Evolutionary conservation across 2,113 vertebrate genomes (phyloP).

Genomic region (Calypte anna): DNA sequence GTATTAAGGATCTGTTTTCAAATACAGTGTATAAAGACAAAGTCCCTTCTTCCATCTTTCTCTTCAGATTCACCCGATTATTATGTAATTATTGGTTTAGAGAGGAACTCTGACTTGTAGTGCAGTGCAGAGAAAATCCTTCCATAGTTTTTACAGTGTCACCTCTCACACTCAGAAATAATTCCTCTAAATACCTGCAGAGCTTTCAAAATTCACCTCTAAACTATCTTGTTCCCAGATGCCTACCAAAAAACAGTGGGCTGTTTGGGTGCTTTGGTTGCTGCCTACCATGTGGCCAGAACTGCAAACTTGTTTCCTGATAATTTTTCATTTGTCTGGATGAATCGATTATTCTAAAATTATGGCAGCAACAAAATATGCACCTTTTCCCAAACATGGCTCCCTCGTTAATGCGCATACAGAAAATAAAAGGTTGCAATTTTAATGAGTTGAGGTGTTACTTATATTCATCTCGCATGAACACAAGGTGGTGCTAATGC

Average conservation of each 20-base stretch:
- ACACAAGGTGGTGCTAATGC: constrained; percentile 71
- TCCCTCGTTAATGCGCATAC: not conserved
- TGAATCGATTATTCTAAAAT: not conserved
- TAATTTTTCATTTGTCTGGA: not conserved
- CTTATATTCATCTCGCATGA: not conserved
- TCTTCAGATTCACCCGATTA: not conserved
- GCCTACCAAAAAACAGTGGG: not conserved
- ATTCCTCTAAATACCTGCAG: not conserved
- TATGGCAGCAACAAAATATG: fast-evolving
- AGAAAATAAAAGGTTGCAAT: not conserved
- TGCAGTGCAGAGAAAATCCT: not conserved
- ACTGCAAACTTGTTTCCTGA: not conserved
- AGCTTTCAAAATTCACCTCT: not conserved
- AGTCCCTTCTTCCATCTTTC: not conserved
- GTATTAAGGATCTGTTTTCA: not conserved
- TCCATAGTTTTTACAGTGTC: not conserved
- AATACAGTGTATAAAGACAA: not conserved
- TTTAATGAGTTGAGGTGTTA: not conserved
- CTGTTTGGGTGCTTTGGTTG: fast-evolving
- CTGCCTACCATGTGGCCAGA: not conserved
- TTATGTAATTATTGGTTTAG: not conserved
- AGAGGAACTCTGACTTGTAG: not conserved
- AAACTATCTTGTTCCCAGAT: not conserved
- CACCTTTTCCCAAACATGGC: not conserved
- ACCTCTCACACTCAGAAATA: not conserved